These are phyloP conservation scores for Amorpha juglandis DNA, from an alignment of 2,888 invertebrate species.

Conservation along the genomic window DNA sequence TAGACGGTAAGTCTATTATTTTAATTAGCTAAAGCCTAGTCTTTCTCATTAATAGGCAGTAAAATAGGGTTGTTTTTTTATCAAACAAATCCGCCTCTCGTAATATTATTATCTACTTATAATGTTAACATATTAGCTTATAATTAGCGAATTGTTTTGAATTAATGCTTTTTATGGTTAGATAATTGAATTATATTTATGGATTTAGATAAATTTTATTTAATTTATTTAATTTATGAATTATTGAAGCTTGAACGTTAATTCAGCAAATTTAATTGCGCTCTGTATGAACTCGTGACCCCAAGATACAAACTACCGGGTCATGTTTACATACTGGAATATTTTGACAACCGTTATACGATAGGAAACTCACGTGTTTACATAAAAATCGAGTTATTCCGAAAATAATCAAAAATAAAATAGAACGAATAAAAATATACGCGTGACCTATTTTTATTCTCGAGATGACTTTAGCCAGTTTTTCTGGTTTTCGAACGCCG, in stretches of 20 bases:
- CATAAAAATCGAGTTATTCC: conserved; percentile 10
- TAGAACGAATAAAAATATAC: conserved; percentile 24
- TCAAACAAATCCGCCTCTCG: too few species aligned
- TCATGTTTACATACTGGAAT: conserved; percentile 39
- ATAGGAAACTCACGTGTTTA: neutral
- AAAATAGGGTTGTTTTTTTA: too few species aligned
- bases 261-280: conserved; percentile 19
- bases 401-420: conserved; percentile 19
- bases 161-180: too few species aligned
- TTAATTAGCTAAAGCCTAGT: too few species aligned
- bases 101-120: too few species aligned
- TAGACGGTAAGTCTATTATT: too few species aligned
- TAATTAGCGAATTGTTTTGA: too few species aligned
- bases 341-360: conserved; percentile 6
- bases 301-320: conserved; percentile 26
- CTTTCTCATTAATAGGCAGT: too few species aligned
- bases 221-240: too few species aligned
- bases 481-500: conserved; percentile 15
- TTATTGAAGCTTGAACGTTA: neutral
- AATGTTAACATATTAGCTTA: too few species aligned
- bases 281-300: conserved; percentile 11
- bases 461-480: conserved; percentile 11
- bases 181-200: too few species aligned
- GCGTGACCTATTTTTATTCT: conserved; percentile 24
- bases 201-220: too few species aligned